phyloP scores from a whole-genome alignment of 2,888 invertebrate genomes.

The Eledone cirrhosa region DNA sequence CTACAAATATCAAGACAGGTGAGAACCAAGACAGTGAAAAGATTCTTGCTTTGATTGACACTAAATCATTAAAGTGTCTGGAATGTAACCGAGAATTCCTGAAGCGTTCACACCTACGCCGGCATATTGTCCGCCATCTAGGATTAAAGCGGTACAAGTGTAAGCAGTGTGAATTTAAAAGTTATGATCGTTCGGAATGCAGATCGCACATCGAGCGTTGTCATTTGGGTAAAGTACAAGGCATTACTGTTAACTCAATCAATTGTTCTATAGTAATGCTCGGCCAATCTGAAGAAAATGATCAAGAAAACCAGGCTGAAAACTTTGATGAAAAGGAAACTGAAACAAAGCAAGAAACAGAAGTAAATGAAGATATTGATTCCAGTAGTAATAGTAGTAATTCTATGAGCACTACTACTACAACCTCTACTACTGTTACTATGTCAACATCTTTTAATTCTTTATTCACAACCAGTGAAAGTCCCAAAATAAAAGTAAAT shows the following conservation, averaged over 20 bases:
- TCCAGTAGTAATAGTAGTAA: too few species aligned
- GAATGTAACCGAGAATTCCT: conserved; percentile 67
- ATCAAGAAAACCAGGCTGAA: too few species aligned
- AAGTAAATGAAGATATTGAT: too few species aligned
- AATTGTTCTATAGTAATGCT: conserved; percentile 39
- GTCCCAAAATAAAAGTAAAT: too few species aligned
- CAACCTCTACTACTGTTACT: too few species aligned
- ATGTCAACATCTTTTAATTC: too few species aligned
- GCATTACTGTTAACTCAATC: conserved; percentile 16
- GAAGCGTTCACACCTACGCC: conserved; percentile 75
- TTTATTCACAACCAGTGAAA: too few species aligned
- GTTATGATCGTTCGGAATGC: conserved; percentile 55
- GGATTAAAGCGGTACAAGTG: conserved; percentile 81
- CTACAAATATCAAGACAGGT: too few species aligned
- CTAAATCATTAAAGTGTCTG: conserved; percentile 52
- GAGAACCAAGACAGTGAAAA: conserved; percentile 50
- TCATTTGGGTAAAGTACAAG: conserved; percentile 42
- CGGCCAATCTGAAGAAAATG: too few species aligned
- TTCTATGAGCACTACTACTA: too few species aligned
- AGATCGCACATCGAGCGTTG: conserved; percentile 51
- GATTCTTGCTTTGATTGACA: conserved; percentile 55
- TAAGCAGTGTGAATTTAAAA: conserved; percentile 75
- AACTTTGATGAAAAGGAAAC: too few species aligned
- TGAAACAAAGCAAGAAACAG: too few species aligned
- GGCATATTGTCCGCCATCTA: conserved; percentile 78